Evolutionary conservation across 2,113 vertebrate genomes (phyloP), one percentile per base, ranked within the genome.

Genomic region (Cynoglossus semilaevis): DNA sequence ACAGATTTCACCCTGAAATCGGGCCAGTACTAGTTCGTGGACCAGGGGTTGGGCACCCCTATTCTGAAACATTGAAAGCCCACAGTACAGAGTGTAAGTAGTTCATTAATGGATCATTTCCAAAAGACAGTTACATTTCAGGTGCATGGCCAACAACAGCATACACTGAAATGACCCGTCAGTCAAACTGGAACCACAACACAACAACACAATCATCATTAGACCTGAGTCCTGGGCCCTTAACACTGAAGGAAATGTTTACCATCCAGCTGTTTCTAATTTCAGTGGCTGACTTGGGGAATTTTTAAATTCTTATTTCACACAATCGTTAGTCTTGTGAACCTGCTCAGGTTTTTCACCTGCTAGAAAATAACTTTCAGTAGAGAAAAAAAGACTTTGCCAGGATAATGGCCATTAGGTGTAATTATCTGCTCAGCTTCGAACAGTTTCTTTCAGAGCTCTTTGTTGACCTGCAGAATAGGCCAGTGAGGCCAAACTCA

Each of bases 341-440:
- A 58, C 44, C 38, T 43, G 16, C 47, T 48, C 48, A 65, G 57
- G 51, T 76, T 72, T 51, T 56, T 69, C 53, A 69, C 60, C 76
- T 29, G 18, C 78, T 51, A 57, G 70, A 74, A 76, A 70, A 57
- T 43, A 47, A 22, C 63, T 66, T 44, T 81, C 52, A 80, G 68
- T 48, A 67, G 3, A 29, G 22, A 60, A 69, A 63, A 69, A 60
- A 47, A 62, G 57, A 78, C 57, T 63, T 60, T 55, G 60, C 48
- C 65, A 67, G 50, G 70, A 78, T 66, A 78, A 84, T 74, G 64
- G 42, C 47, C 70, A 67, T 56, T 70, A 70, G 48, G 47, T 75
- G 49, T 70, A 85, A 81, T 86, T 77, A 86, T 73, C 69, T 70
- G 63, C 51, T 22, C 53, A 12, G 43, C 70, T 76, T 71, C 13